phyloP scores from a whole-genome alignment of 2,888 invertebrate genomes.

The Elysia crispata region DNA sequence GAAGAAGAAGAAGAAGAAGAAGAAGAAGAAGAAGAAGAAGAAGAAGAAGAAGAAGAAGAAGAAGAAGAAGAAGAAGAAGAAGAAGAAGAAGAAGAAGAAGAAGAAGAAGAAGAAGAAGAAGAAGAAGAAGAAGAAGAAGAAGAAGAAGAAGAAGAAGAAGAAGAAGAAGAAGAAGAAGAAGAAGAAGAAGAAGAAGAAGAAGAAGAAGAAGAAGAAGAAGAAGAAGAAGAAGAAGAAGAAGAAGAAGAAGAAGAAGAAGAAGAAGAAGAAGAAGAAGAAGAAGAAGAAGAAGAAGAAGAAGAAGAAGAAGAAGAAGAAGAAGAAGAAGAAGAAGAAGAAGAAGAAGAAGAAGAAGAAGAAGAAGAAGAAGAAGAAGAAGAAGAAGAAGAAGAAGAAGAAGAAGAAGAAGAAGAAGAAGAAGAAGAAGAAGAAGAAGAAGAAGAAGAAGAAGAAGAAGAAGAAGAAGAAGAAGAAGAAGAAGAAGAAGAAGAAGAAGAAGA shows the following conservation, averaged over 20 bases:
- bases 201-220: not conserved
- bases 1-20: not conserved
- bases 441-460: slow-evolving; percentile 35
- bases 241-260: not conserved
- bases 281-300: not conserved
- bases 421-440: slow-evolving; percentile 20
- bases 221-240: not conserved
- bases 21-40: slow-evolving; percentile 3
- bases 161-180: slow-evolving; percentile 15
- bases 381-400: not conserved
- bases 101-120: slow-evolving; percentile 37
- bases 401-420: slow-evolving; percentile 19
- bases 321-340: not conserved
- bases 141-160: not conserved
- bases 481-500: slow-evolving; percentile 12
- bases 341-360: not conserved
- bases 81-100: slow-evolving; percentile 17
- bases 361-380: slow-evolving; percentile 1
- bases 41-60: not conserved
- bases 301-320: too few relatives aligned
- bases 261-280: not conserved
- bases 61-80: slow-evolving; percentile 15
- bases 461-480: slow-evolving; percentile 22
- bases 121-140: slow-evolving; percentile 17
- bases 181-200: not conserved